These are phyloP conservation scores for Pluvialis apricaria DNA, from an alignment of 2,113 vertebrate species.

Conservation along the genomic window DNA sequence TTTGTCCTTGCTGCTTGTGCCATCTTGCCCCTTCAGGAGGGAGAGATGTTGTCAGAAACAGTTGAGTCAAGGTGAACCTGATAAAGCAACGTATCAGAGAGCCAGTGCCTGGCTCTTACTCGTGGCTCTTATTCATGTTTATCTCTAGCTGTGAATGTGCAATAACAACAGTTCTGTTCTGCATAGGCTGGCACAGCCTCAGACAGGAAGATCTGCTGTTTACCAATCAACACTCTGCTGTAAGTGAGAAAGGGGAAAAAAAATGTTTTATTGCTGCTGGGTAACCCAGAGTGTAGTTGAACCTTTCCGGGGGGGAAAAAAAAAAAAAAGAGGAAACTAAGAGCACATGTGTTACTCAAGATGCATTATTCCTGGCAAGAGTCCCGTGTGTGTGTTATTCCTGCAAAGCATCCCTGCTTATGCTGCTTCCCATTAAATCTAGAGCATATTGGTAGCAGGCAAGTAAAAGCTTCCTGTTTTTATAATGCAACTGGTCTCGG, in stretches of 20 bases:
- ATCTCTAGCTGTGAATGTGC: slow-evolving; percentile 63
- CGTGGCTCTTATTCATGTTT: slow-evolving; percentile 57
- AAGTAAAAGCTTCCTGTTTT: slow-evolving; percentile 17
- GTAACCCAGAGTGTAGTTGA: slow-evolving; percentile 25
- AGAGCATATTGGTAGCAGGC: neutral
- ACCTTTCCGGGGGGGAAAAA: neutral
- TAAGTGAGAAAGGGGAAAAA: slow-evolving; percentile 31
- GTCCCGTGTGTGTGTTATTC: neutral
- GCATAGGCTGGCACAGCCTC: slow-evolving; percentile 67
- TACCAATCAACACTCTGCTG: slow-evolving; percentile 56
- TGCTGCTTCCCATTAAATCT: neutral
- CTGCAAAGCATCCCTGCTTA: neutral
- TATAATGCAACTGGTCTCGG: neutral
- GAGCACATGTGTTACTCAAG: slow-evolving; percentile 31
- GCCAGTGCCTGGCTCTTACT: slow-evolving; percentile 45
- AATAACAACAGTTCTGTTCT: slow-evolving; percentile 67
- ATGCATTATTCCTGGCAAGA: slow-evolving; percentile 11
- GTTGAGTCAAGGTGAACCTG: neutral
- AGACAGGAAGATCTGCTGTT: slow-evolving; percentile 48
- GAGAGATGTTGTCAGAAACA: neutral
- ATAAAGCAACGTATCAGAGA: neutral
- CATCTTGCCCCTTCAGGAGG: neutral
- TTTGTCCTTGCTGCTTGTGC: neutral
- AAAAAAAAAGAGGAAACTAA: neutral
- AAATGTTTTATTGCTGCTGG: slow-evolving; percentile 13